Conservation (phyloP, 2,888 invertebrate genomes). For the Drosophila greeni region DNA sequence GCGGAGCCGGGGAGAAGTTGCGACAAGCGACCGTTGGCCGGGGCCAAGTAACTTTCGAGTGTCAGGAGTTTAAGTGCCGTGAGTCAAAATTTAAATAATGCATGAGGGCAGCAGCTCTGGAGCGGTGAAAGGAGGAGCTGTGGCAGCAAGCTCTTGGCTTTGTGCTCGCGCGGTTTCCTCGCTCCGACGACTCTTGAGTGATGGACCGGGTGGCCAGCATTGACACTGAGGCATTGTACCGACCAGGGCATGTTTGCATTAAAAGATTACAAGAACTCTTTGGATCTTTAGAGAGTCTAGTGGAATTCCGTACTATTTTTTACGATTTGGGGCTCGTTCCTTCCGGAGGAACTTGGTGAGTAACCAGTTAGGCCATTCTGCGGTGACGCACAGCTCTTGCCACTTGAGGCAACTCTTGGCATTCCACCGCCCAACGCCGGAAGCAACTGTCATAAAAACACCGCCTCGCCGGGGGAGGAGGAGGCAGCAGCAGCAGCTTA, state of each 20-base stretch:
- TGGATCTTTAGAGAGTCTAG: neutral
- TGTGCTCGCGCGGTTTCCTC: conserved; percentile 9
- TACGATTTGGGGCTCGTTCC: neutral
- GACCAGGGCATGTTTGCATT: conserved; percentile 24
- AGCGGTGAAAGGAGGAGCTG: neutral
- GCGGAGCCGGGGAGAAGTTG: conserved; percentile 9
- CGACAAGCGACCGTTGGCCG: conserved; percentile 1
- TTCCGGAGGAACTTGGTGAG: conserved; percentile 10
- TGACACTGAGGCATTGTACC: conserved; percentile 47
- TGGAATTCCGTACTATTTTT: neutral
- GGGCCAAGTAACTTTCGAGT: conserved; percentile 58
- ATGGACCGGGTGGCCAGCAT: conserved; percentile 39
- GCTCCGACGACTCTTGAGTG: conserved; percentile 29
- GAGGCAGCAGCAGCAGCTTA: conserved; percentile 9
- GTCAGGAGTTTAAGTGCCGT: conserved; percentile 55
- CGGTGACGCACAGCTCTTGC: conserved; percentile 32
- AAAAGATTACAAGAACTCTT: neutral
- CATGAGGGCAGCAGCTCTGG: conserved; percentile 36
- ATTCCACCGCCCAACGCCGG: conserved; percentile 44
- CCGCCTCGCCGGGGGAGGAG: conserved; percentile 2
- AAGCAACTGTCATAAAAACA: conserved; percentile 60
- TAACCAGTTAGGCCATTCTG: conserved; percentile 6
- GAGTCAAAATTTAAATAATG: conserved; percentile 65
- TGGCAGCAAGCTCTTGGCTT: conserved; percentile 7
- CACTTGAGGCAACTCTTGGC: conserved; percentile 21